Percentiles rank a stretch among this genome's conserved stretches.
Evolutionary conservation across 2,797 vertebrate genomes (phyloP).

Genomic region (Gymnocypris eckloni): DNA sequence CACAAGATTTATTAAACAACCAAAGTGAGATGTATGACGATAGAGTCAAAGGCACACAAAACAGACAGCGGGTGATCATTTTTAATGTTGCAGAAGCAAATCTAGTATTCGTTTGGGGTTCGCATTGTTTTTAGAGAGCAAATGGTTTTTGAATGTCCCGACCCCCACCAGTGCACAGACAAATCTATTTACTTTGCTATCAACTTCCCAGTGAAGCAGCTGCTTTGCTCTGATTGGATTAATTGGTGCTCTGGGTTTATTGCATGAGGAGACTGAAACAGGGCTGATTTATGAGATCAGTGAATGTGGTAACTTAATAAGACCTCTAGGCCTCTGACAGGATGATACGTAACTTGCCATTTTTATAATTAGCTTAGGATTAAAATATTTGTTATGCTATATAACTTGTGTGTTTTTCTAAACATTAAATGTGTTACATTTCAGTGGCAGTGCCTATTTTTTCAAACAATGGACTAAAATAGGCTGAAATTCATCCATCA

Average conservation of each 20-base stretch:
- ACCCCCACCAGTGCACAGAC: slow-evolving; percentile 38
- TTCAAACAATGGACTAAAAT: background rate
- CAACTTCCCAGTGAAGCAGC: slow-evolving; percentile 64
- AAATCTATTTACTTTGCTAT: slow-evolving; percentile 69
- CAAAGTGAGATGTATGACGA: background rate
- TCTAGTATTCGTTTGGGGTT: slow-evolving; percentile 30
- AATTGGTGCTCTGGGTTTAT: slow-evolving; percentile 69
- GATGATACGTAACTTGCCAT: slow-evolving; percentile 24
- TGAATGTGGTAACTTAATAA: slow-evolving; percentile 35
- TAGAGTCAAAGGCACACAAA: background rate
- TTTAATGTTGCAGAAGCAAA: background rate
- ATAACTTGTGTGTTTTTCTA: background rate
- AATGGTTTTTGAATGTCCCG: slow-evolving; percentile 39
- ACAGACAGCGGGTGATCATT: background rate
- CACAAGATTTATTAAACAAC: slow-evolving; percentile 22
- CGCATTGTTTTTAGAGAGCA: slow-evolving; percentile 23
- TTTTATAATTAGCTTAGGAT: slow-evolving; percentile 22
- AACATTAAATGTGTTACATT: background rate
- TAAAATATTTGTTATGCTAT: background rate
- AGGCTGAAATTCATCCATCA: slow-evolving; percentile 30
- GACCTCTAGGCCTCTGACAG: slow-evolving; percentile 24
- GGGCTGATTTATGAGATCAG: slow-evolving; percentile 56
- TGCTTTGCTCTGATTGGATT: slow-evolving; percentile 71
- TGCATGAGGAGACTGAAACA: slow-evolving; percentile 47
- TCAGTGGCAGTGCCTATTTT: background rate